Conservation (phyloP, 2,797 vertebrate species). For the Mallotus villosus region DNA sequence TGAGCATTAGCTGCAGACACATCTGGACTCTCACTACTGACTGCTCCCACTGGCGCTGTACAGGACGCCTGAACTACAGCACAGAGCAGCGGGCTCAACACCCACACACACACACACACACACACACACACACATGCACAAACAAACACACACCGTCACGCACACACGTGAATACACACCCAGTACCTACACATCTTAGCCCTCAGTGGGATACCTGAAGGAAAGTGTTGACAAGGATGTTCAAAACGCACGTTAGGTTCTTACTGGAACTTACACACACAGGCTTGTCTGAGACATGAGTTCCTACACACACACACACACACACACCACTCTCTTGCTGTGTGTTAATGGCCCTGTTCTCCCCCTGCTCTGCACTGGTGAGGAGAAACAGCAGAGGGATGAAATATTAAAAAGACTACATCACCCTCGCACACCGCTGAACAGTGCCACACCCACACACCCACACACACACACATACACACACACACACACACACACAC, state of each 20-base stretch:
- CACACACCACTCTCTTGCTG: slow-evolving; percentile 8
- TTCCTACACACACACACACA: slow-evolving; percentile 3
- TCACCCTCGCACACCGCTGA: slow-evolving; percentile 2
- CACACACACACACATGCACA: slow-evolving; percentile 21
- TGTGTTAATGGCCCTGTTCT: background rate
- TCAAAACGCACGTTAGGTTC: slow-evolving; percentile 52
- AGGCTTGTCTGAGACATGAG: background rate
- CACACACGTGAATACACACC: background rate
- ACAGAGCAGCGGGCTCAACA: slow-evolving; percentile 15
- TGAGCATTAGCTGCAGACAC: slow-evolving; percentile 24
- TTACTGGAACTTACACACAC: slow-evolving; percentile 26
- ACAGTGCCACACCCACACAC: background rate
- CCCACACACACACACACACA: slow-evolving; percentile 2
- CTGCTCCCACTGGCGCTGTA: slow-evolving; percentile 13
- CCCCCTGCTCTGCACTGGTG: slow-evolving; percentile 4
- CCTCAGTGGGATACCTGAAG: too few species aligned
- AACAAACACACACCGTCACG: slow-evolving; percentile 26
- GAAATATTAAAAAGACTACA: slow-evolving; percentile 31
- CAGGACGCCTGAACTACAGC: slow-evolving; percentile 8
- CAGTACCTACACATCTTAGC: background rate
- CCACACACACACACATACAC: background rate
- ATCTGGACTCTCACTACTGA: slow-evolving; percentile 5
- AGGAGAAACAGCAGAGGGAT: slow-evolving; percentile 1
- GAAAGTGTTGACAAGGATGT: slow-evolving; percentile 7
- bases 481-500: background rate